phyloP scores from a whole-genome alignment of 2,888 invertebrate genomes.

The Yponomeuta malinellus region DNA sequence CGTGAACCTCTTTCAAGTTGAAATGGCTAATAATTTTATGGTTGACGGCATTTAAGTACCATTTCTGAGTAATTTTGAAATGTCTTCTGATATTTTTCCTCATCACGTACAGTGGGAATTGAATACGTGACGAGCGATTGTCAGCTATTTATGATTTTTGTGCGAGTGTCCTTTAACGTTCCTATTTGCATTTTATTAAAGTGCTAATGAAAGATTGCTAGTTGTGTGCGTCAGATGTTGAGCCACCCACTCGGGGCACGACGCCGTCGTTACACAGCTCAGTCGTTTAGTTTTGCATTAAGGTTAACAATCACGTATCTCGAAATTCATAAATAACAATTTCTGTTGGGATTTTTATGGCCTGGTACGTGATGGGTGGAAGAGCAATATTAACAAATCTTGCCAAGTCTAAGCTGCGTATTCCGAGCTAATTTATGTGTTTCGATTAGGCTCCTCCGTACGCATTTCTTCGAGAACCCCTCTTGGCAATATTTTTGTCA shows the following conservation, averaged over 20 bases:
- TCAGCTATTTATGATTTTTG: conserved; percentile 39
- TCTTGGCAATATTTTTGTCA: background rate
- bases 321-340: background rate
- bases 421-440: conserved; percentile 1
- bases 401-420: conserved; percentile 1
- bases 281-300: background rate
- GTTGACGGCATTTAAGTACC: background rate
- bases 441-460: background rate
- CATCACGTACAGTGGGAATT: conserved; percentile 41
- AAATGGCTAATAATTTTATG: conserved; percentile 7
- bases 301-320: background rate
- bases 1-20: conserved; percentile 6
- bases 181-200: conserved; percentile 58
- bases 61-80: background rate
- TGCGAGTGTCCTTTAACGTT: conserved; percentile 36
- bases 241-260: background rate
- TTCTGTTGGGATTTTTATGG: background rate
- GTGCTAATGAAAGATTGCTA: conserved; percentile 23
- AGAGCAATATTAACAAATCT: background rate
- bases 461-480: background rate
- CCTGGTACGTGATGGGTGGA: background rate
- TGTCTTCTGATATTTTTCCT: conserved; percentile 22
- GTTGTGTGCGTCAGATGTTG: conserved; percentile 11
- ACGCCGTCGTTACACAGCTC: background rate
- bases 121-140: conserved; percentile 49